phyloP scores from a whole-genome alignment of 2,113 vertebrate species.

The Psittacara wagleri region DNA sequence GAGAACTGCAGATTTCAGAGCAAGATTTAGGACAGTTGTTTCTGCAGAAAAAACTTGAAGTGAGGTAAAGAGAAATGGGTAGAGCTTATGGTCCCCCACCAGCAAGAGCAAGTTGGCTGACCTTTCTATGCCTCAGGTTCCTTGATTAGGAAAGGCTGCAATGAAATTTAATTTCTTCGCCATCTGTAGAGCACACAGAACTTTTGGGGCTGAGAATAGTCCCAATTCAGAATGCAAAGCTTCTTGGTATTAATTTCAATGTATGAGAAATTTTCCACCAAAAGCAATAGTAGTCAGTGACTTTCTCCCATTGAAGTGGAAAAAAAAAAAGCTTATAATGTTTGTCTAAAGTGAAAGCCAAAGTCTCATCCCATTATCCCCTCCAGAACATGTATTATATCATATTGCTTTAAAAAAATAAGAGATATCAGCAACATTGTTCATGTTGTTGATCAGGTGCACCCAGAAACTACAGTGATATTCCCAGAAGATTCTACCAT shows the following conservation, averaged over 20 bases:
- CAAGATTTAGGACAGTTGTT: not conserved
- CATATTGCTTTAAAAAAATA: not conserved
- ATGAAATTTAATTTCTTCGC: not conserved
- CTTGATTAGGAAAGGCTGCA: not conserved
- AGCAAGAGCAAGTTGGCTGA: not conserved
- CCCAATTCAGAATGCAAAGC: not conserved
- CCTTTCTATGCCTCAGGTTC: not conserved
- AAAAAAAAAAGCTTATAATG: not conserved
- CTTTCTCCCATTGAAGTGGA: not conserved
- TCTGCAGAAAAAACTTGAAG: not conserved
- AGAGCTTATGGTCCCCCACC: not conserved
- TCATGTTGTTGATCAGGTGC: not conserved
- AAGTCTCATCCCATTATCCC: not conserved
- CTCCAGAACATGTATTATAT: not conserved
- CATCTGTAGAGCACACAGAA: not conserved
- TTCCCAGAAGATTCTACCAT: not conserved
- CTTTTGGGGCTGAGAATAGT: not conserved
- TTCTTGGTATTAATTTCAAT: not conserved
- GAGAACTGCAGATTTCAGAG: not conserved
- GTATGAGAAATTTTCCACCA: not conserved
- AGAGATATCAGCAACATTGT: not conserved
- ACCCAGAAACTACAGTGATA: not conserved
- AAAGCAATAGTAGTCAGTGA: not conserved
- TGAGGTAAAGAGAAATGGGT: not conserved
- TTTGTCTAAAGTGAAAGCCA: not conserved